Evolutionary conservation across 1,140 invertebrate genomes (phyloP).

Genomic region (Drosophila triauraria): DNA sequence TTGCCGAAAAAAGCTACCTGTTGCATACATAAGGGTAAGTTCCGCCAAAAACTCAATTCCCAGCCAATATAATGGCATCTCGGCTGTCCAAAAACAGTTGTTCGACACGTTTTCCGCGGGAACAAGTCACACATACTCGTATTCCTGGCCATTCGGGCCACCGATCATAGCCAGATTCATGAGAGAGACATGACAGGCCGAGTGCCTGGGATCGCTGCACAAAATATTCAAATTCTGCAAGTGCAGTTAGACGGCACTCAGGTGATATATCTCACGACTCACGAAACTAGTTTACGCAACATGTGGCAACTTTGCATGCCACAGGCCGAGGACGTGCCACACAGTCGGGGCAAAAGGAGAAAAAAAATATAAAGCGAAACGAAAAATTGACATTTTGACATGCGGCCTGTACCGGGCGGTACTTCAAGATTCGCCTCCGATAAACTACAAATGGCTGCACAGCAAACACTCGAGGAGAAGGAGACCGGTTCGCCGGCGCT

Average conservation of each 20-base stretch:
- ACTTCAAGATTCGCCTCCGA: conserved; percentile 78
- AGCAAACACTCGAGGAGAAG: background rate
- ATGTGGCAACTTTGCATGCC: conserved; percentile 82
- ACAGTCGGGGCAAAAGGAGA: conserved; percentile 20
- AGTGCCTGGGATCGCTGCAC: conserved; percentile 34
- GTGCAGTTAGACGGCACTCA: conserved; percentile 50
- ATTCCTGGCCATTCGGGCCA: conserved; percentile 11
- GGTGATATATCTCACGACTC: conserved; percentile 76
- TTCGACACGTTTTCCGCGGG: conserved; percentile 31
- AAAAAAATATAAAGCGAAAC: conserved; percentile 32
- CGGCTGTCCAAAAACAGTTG: conserved; percentile 30
- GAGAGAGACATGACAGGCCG: conserved; percentile 33
- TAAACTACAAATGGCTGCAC: conserved; percentile 74
- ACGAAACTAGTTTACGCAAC: conserved; percentile 82
- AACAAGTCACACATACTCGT: background rate
- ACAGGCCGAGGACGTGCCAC: conserved; percentile 53
- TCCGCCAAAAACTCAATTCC: conserved; percentile 5
- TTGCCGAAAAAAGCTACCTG: conserved; percentile 5
- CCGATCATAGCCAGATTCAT: conserved; percentile 32
- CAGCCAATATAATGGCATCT: conserved; percentile 19
- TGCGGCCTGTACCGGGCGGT: conserved; percentile 66
- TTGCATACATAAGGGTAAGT: conserved; percentile 23
- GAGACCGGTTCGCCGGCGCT: conserved; percentile 31
- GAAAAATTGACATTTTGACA: conserved; percentile 83
- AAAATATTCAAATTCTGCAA: conserved; percentile 51